phyloP scores from a whole-genome alignment of 2,888 invertebrate species.

The Diarsia dahlii region DNA sequence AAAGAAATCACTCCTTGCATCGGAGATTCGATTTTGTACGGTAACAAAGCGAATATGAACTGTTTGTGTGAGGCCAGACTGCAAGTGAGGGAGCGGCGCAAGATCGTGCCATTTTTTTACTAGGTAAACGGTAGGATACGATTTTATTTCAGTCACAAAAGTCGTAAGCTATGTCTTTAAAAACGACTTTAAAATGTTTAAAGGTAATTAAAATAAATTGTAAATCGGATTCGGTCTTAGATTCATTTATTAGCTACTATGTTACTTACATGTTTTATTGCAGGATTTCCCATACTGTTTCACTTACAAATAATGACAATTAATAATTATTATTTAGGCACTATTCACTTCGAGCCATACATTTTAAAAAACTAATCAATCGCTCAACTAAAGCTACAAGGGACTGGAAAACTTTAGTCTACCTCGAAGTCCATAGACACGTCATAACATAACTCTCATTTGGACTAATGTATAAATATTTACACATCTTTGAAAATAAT shows the following conservation, averaged over 20 bases:
- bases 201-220: slow-evolving; percentile 2
- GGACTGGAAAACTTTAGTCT: slow-evolving; percentile 5
- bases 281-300: slow-evolving; percentile 10
- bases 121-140: not conserved
- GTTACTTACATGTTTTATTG: slow-evolving; percentile 35
- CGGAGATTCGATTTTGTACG: no score
- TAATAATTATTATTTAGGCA: slow-evolving; percentile 32
- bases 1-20: no score
- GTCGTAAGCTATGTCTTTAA: not conserved
- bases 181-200: not conserved
- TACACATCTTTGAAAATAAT: slow-evolving; percentile 39
- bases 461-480: slow-evolving; percentile 32
- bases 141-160: not conserved
- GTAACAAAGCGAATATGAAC: no score
- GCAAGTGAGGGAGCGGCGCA: no score
- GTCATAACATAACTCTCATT: slow-evolving; percentile 6
- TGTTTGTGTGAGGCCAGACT: no score
- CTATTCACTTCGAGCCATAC: slow-evolving; percentile 26
- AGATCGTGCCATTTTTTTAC: not conserved
- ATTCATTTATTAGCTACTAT: slow-evolving; percentile 46
- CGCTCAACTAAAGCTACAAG: not conserved
- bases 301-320: slow-evolving; percentile 22
- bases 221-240: not conserved
- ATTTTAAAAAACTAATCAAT: slow-evolving; percentile 16
- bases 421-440: not conserved